Evolutionary conservation across 2,113 vertebrate genomes (phyloP), one percentile per base, ranked within the genome.

Genomic region (Circaetus gallicus): DNA sequence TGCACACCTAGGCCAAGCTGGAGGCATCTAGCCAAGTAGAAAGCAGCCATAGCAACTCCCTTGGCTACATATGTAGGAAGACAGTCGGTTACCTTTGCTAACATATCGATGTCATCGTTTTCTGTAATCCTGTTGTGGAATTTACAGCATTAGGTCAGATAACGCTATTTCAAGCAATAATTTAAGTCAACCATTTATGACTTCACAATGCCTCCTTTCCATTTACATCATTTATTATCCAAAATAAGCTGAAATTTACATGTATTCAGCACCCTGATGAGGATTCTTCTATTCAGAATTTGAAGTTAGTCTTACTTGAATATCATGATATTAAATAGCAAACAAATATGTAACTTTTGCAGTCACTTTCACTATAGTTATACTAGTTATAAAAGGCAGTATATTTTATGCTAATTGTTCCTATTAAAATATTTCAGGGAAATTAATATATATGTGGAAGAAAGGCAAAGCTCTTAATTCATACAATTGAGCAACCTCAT

Each of bases 1-100:
- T 83, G 21, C 53, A 81, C 82, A 19, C 98, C 98, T 67, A 88
- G 80, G 59, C 99, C 98, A 53, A 98, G 96, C 73, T 99, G 98
- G 56, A 99, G 96, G 87, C 98, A 99, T 16, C 98, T 97, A 3
- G 97, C 98, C 2, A 98, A 93, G 95, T 98, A 98, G 96, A 99
- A 99, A 22, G 98, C 78, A 6, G 98, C 98, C 62, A 98, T 97
- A 62, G 98, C 96, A 61, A 97, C 93, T 50, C 98, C 98, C 89
- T 97, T 98, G 84, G 66, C 89, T 85, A 98, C 55, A 16, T 98
- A 98, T 3, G 92, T 66, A 1, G 98, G 98, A 62, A 98, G 95
- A 50, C 98, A 98, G 40, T 96, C 98, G 0, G 98, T 98, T 55
- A 20, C 40, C 59, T 90, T 79, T 45, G 98, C 98, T 79, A 98